phyloP scores from a whole-genome alignment of 2,797 vertebrate species.

The Catamblyrhynchus diadema region DNA sequence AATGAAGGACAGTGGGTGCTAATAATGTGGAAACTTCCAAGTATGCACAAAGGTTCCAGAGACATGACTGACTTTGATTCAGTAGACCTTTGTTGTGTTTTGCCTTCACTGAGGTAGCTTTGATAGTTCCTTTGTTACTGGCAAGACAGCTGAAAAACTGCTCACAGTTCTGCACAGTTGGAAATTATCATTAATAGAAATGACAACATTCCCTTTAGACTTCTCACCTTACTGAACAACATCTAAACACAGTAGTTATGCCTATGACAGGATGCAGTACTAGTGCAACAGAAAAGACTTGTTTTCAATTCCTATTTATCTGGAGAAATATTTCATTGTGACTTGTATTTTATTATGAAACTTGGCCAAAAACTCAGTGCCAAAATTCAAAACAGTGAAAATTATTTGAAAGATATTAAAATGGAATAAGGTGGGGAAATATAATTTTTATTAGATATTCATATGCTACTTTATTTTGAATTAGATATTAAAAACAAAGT shows the following conservation, averaged over 20 bases:
- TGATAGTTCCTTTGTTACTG: not conserved
- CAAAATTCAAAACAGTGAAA: not conserved
- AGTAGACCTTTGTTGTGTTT: not conserved
- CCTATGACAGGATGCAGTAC: not conserved
- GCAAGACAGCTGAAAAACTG: not conserved
- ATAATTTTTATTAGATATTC: not conserved
- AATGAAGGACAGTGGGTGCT: not conserved
- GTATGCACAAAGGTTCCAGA: not conserved
- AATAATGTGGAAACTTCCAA: not conserved
- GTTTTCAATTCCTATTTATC: not conserved
- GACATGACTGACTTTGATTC: not conserved
- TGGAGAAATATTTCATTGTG: not conserved
- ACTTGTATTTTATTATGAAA: not conserved
- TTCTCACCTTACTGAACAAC: not conserved
- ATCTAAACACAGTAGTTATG: not conserved
- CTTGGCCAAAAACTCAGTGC: not conserved
- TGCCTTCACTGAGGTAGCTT: not conserved
- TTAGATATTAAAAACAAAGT: not conserved
- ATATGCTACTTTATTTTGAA: not conserved
- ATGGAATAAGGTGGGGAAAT: not conserved
- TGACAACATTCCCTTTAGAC: not conserved
- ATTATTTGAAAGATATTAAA: not conserved
- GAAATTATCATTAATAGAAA: not conserved
- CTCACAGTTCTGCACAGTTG: not conserved
- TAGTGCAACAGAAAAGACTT: not conserved